Base-by-base conservation (phyloP, 1,140 invertebrate genomes). In the Dinoponera quadriceps region DNA sequence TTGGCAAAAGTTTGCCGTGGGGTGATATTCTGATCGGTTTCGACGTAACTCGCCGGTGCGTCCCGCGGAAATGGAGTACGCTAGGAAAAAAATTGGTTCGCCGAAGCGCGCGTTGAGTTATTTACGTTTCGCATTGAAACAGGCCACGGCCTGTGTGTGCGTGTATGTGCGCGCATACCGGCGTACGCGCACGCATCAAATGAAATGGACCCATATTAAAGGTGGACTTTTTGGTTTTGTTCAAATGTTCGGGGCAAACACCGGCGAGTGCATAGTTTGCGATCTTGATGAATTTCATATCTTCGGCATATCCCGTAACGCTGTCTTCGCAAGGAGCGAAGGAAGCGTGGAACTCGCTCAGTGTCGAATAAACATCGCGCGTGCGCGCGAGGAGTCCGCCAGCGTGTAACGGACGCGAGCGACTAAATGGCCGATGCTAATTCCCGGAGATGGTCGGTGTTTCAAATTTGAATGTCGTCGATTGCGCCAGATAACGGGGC, bases 11-110 rank as follows among this genome's bases (percentile, higher is more conserved):
- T 80, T 80, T 54, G 65, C 25, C 16, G 75, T 16, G 22, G 51
- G 16, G 65, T 44, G 59, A 80, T 80, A 80, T 80, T 71, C 75
- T 4, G 65, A 80, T 80, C 65, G 75, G 75, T 78, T 69, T 78
- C 63, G 75, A 69, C 63, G 29, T 44, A 38, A 69, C 22, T 49
- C 57, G 57, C 22, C 44, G 18, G 59, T 27, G 38, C 49, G 29
- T 29, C 48, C 44, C 75, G 65, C 25, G 75, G 75, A 80, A 80
- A 80, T 59, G 27, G 65, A 80, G 54, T 80, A 68, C 11, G 16
- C 11, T 29, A 33, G 63, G 11, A 18, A 44, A 80, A 80, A 69
- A 44, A 69, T 80, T 71, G 75, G 51, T 27, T 80, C 7, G 51
- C 33, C 75, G 33, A 71, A 55, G 49, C 75, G 75, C 20, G 38